phyloP scores from a whole-genome alignment of 2,797 vertebrate genomes.

The Ceryle rudis region DNA sequence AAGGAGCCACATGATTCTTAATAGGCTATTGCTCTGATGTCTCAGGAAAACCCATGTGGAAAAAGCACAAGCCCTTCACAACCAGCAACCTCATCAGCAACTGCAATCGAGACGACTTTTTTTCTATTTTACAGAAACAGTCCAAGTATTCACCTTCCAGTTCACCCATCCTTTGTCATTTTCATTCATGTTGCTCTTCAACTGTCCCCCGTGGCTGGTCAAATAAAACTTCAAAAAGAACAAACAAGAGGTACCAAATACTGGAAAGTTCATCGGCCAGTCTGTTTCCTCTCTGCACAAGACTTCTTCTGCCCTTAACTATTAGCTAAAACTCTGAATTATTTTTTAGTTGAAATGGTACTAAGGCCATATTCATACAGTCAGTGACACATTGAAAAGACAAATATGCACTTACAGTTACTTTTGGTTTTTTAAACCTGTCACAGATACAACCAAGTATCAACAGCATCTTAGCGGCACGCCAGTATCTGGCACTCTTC shows the following conservation, averaged over 20 bases:
- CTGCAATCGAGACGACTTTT: background rate
- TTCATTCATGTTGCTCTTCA: slow-evolving; percentile 95
- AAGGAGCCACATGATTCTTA: background rate
- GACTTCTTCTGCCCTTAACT: background rate
- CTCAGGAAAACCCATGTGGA: background rate
- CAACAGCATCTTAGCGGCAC: background rate
- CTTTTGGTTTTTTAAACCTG: background rate
- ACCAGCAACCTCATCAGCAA: background rate
- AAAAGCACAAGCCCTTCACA: background rate
- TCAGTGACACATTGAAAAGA: background rate
- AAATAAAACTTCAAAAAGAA: slow-evolving; percentile 87
- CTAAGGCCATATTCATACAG: background rate
- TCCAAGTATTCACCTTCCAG: slow-evolving; percentile 91
- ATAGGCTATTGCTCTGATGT: background rate
- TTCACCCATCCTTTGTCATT: slow-evolving; percentile 98
- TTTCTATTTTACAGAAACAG: background rate
- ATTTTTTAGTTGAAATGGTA: background rate
- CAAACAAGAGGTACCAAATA: background rate
- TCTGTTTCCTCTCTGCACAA: background rate
- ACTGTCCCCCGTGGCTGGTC: slow-evolving; percentile 92
- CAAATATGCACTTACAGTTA: accelerated
- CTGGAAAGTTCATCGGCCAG: background rate
- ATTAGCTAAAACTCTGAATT: background rate
- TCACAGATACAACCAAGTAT: background rate
- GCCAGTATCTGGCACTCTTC: background rate